Evolutionary conservation across 2,888 invertebrate genomes (phyloP), one percentile per base, ranked within the genome.

Genomic region (Pantelozetes paolii): DNA sequence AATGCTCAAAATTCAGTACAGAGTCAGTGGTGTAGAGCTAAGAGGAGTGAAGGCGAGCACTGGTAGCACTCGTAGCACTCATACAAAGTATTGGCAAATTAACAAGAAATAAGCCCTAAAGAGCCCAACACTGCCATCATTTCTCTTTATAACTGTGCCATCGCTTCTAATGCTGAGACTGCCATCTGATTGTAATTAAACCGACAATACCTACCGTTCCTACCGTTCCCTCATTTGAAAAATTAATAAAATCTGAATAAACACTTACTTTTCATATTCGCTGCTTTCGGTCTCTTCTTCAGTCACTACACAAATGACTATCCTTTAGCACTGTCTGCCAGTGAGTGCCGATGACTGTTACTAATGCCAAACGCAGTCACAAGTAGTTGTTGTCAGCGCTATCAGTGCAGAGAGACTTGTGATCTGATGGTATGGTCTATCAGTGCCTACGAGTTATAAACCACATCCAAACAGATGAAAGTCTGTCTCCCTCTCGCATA

Each of bases 141-240:
- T 67, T 67, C 62, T 36, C 15, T n/a, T 1, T 1, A 8, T n/a
- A 26, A 32, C 32, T 62, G 3, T 32, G n/a, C n/a, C 54, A 20
- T 54, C 26, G 3, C 8, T 64, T 1, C 3, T 13, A 64, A 36
- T 8, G 36, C 67, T 11, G 32, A 23, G 1, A 67, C 67, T 42
- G 67, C 67, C 67, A 67, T 67, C 67, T 67, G 42, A 67, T 67
- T 67, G 36, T 42, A 40, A 67, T 67, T 40, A 67, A 23, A 67
- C 20, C 67, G 40, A 67, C 67, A 67, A 67, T 11, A 18, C 3
- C 11, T 59, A 20, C 20, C 6, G 59, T 28, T n/a, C 3, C 11
- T 59, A 20, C 20, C 6, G 59, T 28, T n/a, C 20, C 20, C 2
- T n/a, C 2, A 45, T 13, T 45, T 45, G 45, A 18, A 45, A 45